Conservation (phyloP, 2,797 vertebrate genomes). For the Oryzias dopingdopingensis region DNA sequence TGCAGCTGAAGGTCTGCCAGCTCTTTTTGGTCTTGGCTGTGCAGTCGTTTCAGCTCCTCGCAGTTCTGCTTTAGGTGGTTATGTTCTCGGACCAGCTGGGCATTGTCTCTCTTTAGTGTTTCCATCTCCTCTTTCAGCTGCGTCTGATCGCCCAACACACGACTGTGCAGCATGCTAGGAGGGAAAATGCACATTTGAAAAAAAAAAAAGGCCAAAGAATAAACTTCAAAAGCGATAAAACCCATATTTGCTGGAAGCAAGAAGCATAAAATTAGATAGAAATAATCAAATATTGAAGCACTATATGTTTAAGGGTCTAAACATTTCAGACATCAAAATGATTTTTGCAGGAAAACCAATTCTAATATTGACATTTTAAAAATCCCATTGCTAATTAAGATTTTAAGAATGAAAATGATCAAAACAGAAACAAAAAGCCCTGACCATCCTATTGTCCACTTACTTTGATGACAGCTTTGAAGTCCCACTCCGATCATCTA, state of each 20-base stretch:
- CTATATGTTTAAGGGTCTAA: too few relatives aligned
- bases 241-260: not conserved
- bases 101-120: constrained; percentile 87
- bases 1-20: constrained; percentile 89
- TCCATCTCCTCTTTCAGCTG: constrained; percentile 96
- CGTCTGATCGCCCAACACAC: constrained; percentile 89
- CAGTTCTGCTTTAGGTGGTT: constrained; percentile 94
- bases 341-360: too few relatives aligned
- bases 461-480: too few relatives aligned
- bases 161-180: constrained; percentile 91
- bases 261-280: too few relatives aligned
- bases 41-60: constrained; percentile 91
- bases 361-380: too few relatives aligned
- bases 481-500: too few relatives aligned
- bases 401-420: too few relatives aligned
- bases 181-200: not conserved
- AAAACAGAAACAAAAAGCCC: too few relatives aligned
- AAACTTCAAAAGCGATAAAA: not conserved
- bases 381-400: too few relatives aligned
- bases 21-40: constrained; percentile 91
- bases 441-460: too few relatives aligned
- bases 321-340: too few relatives aligned
- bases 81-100: constrained; percentile 88
- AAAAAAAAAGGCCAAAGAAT: not conserved
- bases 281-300: too few relatives aligned